A percentile compares a stretch with the other conserved stretches of the same genome.
These are phyloP conservation scores for Terrapene triunguis DNA, from an alignment of 2,113 vertebrate genomes.

Conservation along the genomic window DNA sequence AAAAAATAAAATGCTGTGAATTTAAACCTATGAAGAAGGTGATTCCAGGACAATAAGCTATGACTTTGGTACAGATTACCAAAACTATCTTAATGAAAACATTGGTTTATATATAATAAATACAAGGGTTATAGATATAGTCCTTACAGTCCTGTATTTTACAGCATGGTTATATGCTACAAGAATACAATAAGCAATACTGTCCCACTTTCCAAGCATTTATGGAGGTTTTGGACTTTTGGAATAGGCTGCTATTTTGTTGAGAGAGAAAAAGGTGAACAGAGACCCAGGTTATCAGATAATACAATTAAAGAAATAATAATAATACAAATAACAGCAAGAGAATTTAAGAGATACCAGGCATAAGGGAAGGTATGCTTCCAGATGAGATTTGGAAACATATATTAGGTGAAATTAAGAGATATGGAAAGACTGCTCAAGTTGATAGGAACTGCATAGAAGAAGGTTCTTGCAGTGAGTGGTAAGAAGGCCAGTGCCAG, in stretches of 20 bases:
- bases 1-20: not conserved
- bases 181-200: not conserved
- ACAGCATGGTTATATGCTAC: not conserved
- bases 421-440: not conserved
- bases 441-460: not conserved
- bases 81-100: conserved; percentile 28
- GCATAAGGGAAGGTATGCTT: not conserved
- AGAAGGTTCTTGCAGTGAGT: not conserved
- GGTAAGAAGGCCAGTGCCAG: not conserved
- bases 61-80: not conserved
- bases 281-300: not conserved
- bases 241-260: not conserved
- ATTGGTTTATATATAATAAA: conserved; percentile 36
- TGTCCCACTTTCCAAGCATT: not conserved
- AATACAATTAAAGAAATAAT: not conserved
- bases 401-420: not conserved
- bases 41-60: not conserved
- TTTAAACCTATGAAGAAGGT: conserved; percentile 23
- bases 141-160: not conserved
- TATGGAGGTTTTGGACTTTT: not conserved
- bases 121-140: not conserved
- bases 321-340: not conserved
- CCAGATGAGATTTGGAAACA: not conserved
- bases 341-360: not conserved
- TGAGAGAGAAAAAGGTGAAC: not conserved